Conservation (phyloP, 2,888 invertebrate species). For the Sesamia inferens region DNA sequence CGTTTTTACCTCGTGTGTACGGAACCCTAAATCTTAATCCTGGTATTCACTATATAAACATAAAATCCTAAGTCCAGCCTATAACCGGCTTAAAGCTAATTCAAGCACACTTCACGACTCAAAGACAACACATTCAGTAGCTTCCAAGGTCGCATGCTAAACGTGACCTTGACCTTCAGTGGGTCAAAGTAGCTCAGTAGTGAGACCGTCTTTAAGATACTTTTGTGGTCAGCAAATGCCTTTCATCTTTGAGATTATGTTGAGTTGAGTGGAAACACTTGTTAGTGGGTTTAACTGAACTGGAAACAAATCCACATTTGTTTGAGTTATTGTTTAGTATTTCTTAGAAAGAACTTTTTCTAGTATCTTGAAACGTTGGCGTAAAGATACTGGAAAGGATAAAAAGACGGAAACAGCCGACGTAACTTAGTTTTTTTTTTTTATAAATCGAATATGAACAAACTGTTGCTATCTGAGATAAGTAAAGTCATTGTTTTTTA, state of each 20-base stretch:
- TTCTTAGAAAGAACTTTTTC: neutral
- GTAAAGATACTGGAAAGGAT: neutral
- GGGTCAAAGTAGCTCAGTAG: slow-evolving; percentile 1
- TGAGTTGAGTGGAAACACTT: neutral
- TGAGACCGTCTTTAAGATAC: slow-evolving; percentile 5
- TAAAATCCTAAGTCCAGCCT: neutral
- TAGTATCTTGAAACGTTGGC: neutral
- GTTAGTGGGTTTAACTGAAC: neutral
- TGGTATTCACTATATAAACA: neutral
- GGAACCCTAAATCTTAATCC: too few relatives aligned
- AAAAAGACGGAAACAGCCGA: neutral
- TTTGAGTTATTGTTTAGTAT: neutral
- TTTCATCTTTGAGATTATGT: slow-evolving; percentile 15
- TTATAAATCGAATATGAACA: too few relatives aligned
- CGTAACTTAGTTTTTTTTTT: neutral
- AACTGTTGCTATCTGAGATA: too few relatives aligned
- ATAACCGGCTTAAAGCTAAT: neutral
- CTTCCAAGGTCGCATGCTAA: slow-evolving; percentile 42
- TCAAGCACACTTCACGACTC: slow-evolving; percentile 24
- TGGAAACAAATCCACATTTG: neutral
- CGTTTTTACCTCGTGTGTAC: too few relatives aligned
- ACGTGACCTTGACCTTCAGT: slow-evolving; percentile 30
- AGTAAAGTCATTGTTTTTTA: too few relatives aligned
- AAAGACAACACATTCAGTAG: slow-evolving; percentile 30
- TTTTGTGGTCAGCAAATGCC: slow-evolving; percentile 30